phyloP scores from a whole-genome alignment of 2,797 vertebrate species.

The Notolabrus celidotus region DNA sequence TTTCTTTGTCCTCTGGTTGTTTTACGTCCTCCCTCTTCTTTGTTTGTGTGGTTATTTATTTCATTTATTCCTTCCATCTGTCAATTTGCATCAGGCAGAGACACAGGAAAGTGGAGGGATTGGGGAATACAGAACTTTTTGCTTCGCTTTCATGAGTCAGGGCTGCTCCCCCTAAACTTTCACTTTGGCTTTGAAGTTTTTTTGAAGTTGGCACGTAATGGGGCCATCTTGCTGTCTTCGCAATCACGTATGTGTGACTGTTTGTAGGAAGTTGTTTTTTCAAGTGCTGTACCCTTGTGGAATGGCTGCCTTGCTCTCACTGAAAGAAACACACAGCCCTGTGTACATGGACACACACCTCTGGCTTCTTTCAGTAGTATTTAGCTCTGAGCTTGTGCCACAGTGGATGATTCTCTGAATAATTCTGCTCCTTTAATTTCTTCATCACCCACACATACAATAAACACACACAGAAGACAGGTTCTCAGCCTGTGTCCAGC shows the following conservation, averaged over 20 bases:
- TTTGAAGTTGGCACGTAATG: slow-evolving; percentile 51
- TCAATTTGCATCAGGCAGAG: slow-evolving; percentile 76
- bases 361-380: slow-evolving; percentile 8
- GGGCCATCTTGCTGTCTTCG: slow-evolving; percentile 35
- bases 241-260: slow-evolving; percentile 12
- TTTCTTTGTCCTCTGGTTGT: slow-evolving; percentile 67
- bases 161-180: slow-evolving; percentile 43
- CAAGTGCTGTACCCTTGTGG: slow-evolving; percentile 10
- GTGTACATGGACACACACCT: slow-evolving; percentile 1
- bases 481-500: slow-evolving; percentile 38
- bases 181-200: slow-evolving; percentile 60
- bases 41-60: slow-evolving; percentile 75
- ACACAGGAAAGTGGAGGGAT: slow-evolving; percentile 46
- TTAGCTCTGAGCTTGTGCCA: slow-evolving; percentile 3
- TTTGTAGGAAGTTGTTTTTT: slow-evolving; percentile 25
- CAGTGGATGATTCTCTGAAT: neutral
- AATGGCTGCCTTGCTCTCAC: slow-evolving; percentile 14
- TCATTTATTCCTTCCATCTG: slow-evolving; percentile 70
- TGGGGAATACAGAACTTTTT: slow-evolving; percentile 66
- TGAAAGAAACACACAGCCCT: slow-evolving; percentile 1
- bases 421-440: slow-evolving; percentile 24
- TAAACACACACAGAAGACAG: slow-evolving; percentile 10
- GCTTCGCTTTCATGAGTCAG: slow-evolving; percentile 52
- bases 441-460: slow-evolving; percentile 10
- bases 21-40: slow-evolving; percentile 60